These are phyloP conservation scores for Eubucco bourcierii DNA, from an alignment of 2,113 vertebrate genomes.

Conservation along the genomic window DNA sequence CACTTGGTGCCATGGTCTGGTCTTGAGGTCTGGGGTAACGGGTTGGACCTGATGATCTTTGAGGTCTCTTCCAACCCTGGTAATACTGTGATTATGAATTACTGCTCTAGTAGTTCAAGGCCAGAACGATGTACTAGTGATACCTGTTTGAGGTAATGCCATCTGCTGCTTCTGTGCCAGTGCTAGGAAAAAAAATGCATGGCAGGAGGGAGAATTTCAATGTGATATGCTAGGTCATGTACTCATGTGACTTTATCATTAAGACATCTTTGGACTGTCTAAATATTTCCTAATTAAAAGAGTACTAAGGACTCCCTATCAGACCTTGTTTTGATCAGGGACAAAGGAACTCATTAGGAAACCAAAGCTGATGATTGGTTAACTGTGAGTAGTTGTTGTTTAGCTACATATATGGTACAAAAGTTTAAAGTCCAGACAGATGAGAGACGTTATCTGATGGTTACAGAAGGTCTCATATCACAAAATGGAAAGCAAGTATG, in stretches of 20 bases:
- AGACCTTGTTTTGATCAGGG: background rate
- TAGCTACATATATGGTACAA: background rate
- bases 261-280: background rate
- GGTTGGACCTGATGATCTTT: too few species aligned
- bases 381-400: background rate
- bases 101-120: background rate
- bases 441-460: background rate
- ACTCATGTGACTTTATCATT: background rate
- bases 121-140: background rate
- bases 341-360: background rate
- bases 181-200: background rate
- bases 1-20: too few species aligned
- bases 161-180: background rate
- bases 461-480: background rate
- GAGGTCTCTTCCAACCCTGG: too few species aligned
- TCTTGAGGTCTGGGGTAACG: too few species aligned
- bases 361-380: background rate
- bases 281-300: background rate
- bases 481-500: background rate
- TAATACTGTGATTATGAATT: too few species aligned
- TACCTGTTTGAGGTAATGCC: background rate
- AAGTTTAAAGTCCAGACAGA: accelerated
- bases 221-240: background rate
- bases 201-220: background rate
- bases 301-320: background rate